Evolutionary conservation across 2,113 vertebrate genomes (phyloP).

Genomic region (Hepsetus odoe): DNA sequence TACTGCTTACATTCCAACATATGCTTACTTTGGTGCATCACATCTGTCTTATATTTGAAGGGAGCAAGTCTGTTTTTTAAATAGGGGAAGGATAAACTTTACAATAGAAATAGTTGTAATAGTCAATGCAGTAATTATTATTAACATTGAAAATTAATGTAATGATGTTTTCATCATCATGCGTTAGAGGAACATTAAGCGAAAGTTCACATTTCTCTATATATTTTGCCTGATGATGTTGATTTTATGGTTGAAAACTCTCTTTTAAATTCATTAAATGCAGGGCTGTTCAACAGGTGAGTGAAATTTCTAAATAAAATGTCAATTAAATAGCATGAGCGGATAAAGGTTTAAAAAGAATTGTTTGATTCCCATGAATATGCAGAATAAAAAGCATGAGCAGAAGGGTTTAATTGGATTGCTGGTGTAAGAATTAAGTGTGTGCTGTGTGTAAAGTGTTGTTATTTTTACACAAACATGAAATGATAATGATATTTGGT

Average conservation of each 20-base stretch:
- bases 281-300: background rate
- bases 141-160: no score
- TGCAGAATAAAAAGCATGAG: no score
- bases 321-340: background rate
- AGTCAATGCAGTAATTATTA: background rate
- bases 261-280: no score
- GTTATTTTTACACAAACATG: no score
- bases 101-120: background rate
- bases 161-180: no score
- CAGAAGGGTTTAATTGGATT: background rate
- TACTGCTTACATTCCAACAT: conserved; percentile 11
- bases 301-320: background rate
- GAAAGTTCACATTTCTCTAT: no score
- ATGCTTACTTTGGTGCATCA: conserved; percentile 6
- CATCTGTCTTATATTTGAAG: background rate
- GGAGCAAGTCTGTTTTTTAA: background rate
- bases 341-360: background rate
- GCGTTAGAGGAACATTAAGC: no score
- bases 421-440: no score
- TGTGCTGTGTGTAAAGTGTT: no score
- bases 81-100: background rate
- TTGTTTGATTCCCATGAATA: background rate
- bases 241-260: no score
- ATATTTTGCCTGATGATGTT: no score
- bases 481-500: no score